Evolutionary conservation across 2,113 vertebrate genomes (phyloP), one percentile per base, ranked within the genome.

Genomic region (Okapia johnstoni): DNA sequence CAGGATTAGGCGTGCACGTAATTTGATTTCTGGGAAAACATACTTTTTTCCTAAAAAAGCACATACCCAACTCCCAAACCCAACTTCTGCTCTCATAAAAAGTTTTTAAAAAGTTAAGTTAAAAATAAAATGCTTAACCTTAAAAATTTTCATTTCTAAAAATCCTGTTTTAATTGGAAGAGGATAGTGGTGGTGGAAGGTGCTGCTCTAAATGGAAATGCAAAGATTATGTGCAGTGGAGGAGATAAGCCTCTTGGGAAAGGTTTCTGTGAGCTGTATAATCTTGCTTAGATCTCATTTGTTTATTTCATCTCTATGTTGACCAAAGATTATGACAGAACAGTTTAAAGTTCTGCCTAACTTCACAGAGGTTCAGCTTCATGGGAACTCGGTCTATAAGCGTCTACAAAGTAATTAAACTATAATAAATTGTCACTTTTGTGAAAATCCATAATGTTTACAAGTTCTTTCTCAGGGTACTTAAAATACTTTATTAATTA

Each of bases 381-480:
- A 26, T n/a, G 8, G 16, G 10, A 92, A 16, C 21, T 95, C 33
- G 80, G 13, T 66, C 28, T 79, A 52, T 79, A 95, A 93, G n/a
- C 66, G 96, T n/a, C n/a, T 43, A 30, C 55, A 73, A 66, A 83
- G 43, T 80, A 94, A 94, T 94, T 94, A 94, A 94, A 86, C 60
- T 52, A 21, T 89, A 87, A 87, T 80, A 55, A 93, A 96, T 55
- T 88, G 76, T 88, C 86, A 85, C 50, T n/a, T 73, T 88, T 58
- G 5, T 90, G 79, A 96, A 93, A 96, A 79, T 70, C n/a, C 93
- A 70, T 63, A 86, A 63, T 93, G 54, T 93, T 97, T 95, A 92
- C 33, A 85, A 88, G 95, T 13, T n/a, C 36, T 70, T 83, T 90
- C 43, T 85, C 17, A 93, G 48, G 9, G 23, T 81, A 43, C 40